Percentiles rank a stretch among this genome's conserved stretches.
These are phyloP conservation scores for Lasioglossum oenotherae DNA, from an alignment of 2,888 invertebrate genomes.

Conservation along the genomic window DNA sequence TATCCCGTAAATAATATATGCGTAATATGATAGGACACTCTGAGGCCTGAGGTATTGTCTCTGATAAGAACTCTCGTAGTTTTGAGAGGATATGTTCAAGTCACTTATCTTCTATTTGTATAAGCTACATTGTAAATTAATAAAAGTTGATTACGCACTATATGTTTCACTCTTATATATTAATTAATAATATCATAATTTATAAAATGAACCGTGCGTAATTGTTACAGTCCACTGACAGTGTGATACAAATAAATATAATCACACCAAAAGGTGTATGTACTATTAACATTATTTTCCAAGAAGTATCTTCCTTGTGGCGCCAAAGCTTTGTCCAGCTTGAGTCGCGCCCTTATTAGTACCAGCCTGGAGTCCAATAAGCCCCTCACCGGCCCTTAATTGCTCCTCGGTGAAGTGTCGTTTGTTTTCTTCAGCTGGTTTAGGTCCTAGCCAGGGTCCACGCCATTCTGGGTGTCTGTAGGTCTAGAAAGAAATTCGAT, in stretches of 20 bases:
- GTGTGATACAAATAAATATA: slow-evolving; percentile 4
- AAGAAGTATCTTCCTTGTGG: slow-evolving; percentile 92
- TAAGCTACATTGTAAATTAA: background rate
- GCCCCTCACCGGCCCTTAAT: slow-evolving; percentile 92
- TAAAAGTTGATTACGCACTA: background rate
- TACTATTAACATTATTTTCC: slow-evolving; percentile 87
- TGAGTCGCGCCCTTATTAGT: slow-evolving; percentile 94
- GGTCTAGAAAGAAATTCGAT: slow-evolving; percentile 84
- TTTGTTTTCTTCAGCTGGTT: slow-evolving; percentile 92
- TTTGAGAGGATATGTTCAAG: background rate
- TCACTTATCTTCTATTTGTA: background rate
- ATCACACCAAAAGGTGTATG: background rate
- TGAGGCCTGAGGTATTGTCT: too few relatives aligned
- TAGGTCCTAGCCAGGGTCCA: slow-evolving; percentile 93
- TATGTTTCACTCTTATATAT: background rate
- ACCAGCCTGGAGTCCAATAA: slow-evolving; percentile 95
- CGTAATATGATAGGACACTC: too few relatives aligned
- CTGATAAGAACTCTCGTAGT: background rate
- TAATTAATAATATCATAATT: background rate
- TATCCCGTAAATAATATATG: background rate
- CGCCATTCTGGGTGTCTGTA: slow-evolving; percentile 94
- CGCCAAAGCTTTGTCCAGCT: slow-evolving; percentile 95
- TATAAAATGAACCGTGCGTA: background rate
- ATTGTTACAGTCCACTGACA: background rate
- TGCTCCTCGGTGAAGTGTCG: slow-evolving; percentile 88